These are phyloP conservation scores for Etheostoma perlongum DNA, from an alignment of 2,797 vertebrate species.

Conservation along the genomic window DNA sequence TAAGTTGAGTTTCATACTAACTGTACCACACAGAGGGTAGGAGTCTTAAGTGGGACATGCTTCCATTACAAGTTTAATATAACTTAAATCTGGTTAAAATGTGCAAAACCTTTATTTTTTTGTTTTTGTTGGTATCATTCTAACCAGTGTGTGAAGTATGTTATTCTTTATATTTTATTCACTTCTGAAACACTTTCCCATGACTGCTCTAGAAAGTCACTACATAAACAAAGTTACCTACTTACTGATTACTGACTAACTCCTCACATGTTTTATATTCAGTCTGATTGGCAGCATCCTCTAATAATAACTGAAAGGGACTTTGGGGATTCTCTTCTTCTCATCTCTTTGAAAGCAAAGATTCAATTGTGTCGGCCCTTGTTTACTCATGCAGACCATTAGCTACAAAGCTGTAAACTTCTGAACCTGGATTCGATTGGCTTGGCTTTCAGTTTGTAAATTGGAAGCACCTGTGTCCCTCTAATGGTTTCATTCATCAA, in stretches of 20 bases:
- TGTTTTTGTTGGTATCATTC: not conserved
- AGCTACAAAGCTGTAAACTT: conserved; percentile 53
- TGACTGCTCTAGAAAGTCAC: not conserved
- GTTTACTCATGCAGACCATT: conserved; percentile 52
- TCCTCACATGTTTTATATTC: conserved; percentile 42
- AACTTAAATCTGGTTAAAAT: not conserved
- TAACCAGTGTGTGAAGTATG: not conserved
- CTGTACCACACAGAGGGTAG: not conserved
- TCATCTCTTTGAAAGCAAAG: conserved; percentile 49
- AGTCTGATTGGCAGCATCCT: conserved; percentile 16
- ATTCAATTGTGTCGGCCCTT: conserved; percentile 26
- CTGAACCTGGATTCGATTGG: conserved; percentile 51
- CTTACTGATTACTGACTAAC: not conserved
- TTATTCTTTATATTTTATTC: conserved; percentile 3
- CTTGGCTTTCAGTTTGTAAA: conserved; percentile 57
- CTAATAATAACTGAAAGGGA: conserved; percentile 28
- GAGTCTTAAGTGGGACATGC: not conserved
- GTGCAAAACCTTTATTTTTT: not conserved
- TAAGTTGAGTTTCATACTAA: too few species aligned
- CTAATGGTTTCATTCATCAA: conserved; percentile 47
- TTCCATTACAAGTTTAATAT: not conserved
- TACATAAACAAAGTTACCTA: not conserved
- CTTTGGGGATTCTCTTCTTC: conserved; percentile 33
- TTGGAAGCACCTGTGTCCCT: conserved; percentile 68
- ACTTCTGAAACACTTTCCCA: not conserved